These are phyloP conservation scores for Aldrovandia affinis DNA, from an alignment of 2,797 vertebrate species.

Conservation along the genomic window DNA sequence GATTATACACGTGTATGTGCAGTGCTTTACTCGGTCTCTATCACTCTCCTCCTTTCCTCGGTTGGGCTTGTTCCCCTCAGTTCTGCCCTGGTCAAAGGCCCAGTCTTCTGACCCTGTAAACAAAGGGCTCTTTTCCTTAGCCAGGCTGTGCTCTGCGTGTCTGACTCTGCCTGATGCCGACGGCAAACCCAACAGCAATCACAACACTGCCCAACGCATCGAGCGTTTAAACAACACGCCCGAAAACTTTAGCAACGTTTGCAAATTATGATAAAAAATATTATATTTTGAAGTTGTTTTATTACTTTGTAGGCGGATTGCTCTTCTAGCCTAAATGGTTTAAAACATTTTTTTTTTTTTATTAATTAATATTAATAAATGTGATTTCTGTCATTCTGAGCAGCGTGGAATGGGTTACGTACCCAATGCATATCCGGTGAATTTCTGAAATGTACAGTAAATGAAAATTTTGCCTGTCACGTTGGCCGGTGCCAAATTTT, in stretches of 20 bases:
- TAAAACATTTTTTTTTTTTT: too few relatives aligned
- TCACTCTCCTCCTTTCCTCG: not conserved
- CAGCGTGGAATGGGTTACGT: too few relatives aligned
- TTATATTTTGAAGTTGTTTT: too few relatives aligned
- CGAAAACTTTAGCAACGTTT: not conserved
- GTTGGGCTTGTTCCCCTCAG: not conserved
- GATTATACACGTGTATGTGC: not conserved
- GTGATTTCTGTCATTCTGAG: too few relatives aligned
- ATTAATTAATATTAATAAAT: too few relatives aligned
- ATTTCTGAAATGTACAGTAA: too few relatives aligned
- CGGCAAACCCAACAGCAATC: not conserved
- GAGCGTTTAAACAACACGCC: not conserved
- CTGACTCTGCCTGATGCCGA: conserved; percentile 4
- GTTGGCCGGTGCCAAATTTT: too few relatives aligned
- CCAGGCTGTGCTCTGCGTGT: not conserved
- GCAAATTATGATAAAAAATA: too few relatives aligned
- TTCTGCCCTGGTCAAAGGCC: not conserved
- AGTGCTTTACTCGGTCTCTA: not conserved
- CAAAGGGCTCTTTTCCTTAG: conserved; percentile 27
- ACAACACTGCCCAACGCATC: not conserved
- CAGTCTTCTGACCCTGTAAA: not conserved
- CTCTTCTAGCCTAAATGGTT: too few relatives aligned
- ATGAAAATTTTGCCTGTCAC: too few relatives aligned
- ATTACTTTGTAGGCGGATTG: too few relatives aligned
- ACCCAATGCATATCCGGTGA: too few relatives aligned